Evolutionary conservation across 2,113 vertebrate genomes (phyloP), one percentile per base, ranked within the genome.

Genomic region (Orycteropus afer): DNA sequence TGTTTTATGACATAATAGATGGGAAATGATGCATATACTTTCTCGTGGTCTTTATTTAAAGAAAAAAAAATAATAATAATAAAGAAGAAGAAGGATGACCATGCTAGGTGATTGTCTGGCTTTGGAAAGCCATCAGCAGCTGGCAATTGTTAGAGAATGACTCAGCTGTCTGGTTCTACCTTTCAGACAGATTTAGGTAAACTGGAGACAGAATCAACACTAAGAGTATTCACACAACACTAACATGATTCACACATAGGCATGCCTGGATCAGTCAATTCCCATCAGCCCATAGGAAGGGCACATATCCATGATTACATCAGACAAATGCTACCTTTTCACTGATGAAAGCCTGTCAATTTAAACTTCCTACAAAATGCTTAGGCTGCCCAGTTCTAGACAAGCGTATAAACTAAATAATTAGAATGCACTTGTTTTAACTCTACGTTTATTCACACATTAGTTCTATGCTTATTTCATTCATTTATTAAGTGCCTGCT

Each of bases 141-240:
- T 74, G 79, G 86, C 53, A 81, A 15, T 71, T 93, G 83, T 86
- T 87, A 76, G 7, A 91, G 89, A 93, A 67, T 97, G 93, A 96
- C 94, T 97, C 95, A 98, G 71, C 53, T 95, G 83, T 97, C 96
- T 98, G 88, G 71, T 71, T 98, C 61, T 95, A 71, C 55, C 55
- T 97, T 82, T 76, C 94, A 97, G 95, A 96, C 90, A 90, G 23
- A 78, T 95, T 93, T 88, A 95, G 96, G 93, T 79, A 92, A 94
- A 71, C 40, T 37, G 91, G 95, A 96, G 80, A 86, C 45, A 93
- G 89, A 96, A 42, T 94, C 85, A 81, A 42, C n/a, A 53, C 86
- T 89, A 96, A 95, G 27, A 90, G 97, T 95, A 97, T 94, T 98
- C 97, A 98, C n/a, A n/a, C n/a, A n/a, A 42, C n/a, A 53, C 86